Evolutionary conservation across 2,888 invertebrate genomes (phyloP), one percentile per base, ranked within the genome.

Genomic region (Pristionchus japonicus): DNA sequence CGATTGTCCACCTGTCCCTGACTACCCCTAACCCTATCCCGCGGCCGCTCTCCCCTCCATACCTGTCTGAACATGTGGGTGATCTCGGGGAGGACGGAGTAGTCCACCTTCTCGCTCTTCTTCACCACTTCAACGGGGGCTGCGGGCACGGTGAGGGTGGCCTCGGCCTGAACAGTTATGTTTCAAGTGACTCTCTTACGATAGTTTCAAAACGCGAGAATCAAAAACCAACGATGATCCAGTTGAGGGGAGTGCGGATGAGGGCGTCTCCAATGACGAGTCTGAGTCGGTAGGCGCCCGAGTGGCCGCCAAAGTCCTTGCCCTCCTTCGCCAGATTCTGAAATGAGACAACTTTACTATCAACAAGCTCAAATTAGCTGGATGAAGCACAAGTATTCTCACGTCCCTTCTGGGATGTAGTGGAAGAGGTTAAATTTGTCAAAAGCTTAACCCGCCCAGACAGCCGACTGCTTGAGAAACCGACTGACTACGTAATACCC

Each of bases 201-300:
- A 4, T 70, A 37, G 15, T 3, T 0, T 31, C 4, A 40, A 43
- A 67, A 52, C 4, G 49, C n/a, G n/a, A 20, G 20, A 70, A 64
- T 40, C 0, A 20, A 7, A 64, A 89, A n/a, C 91, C 90, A 15
- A 95, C 97, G 86, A 99, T 94, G 70, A 96, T 95, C 98, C 98
- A 99, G 67, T 97, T 96, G 93, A 98, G 96, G 23, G 98, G 97
- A 95, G 97, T 98, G 91, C 97, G 96, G 89, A 98, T 96, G 11
- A 97, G 96, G 88, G 97, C 96, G 96, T 99, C 99, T 7, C 99
- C 99, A 87, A 99, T 96, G 91, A 97, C 96, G 90, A 99, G 94
- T 92, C 97, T 97, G 90, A 98, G 95, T 90, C 96, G 96, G 95
- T 98, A 98, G 77, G 96, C 95, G 61, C 98, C 98, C 80, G 97